Evolutionary conservation across 2,888 invertebrate species (phyloP).

Genomic region (Silvanus unidentatus): DNA sequence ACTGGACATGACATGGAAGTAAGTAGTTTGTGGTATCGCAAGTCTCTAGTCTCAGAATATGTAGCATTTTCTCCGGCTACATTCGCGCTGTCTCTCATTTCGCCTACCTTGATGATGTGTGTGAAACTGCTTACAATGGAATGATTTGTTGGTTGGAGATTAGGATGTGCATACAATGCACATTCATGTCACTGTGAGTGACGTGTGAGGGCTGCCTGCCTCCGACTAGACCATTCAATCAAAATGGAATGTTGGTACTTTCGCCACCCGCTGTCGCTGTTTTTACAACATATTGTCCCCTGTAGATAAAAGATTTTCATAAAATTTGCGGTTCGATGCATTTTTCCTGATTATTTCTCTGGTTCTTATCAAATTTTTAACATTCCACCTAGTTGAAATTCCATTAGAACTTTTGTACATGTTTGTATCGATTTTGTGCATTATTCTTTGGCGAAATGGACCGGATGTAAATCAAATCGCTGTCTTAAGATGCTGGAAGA

Average conservation of each 20-base stretch:
- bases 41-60: too few species aligned
- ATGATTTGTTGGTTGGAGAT: conserved; percentile 24
- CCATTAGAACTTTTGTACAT: too few species aligned
- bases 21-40: too few species aligned
- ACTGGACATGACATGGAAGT: too few species aligned
- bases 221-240: conserved; percentile 21
- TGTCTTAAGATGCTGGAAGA: conserved; percentile 3
- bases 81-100: conserved; percentile 7
- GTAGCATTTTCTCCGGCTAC: conserved; percentile 7
- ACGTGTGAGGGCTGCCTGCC: conserved; percentile 18
- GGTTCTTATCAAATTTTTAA: too few species aligned
- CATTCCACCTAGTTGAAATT: too few species aligned
- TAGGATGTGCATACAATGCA: conserved; percentile 24
- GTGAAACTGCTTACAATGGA: conserved; percentile 10
- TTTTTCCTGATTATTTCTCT: too few species aligned
- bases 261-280: conserved; percentile 12
- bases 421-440: too few species aligned
- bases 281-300: too few species aligned
- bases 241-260: conserved; percentile 9
- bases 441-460: not conserved
- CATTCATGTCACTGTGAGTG: conserved; percentile 21
- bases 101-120: conserved; percentile 7
- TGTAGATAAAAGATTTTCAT: too few species aligned
- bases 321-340: too few species aligned
- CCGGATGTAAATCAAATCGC: conserved; percentile 11